Percentiles rank a stretch among this genome's conserved stretches.
These are phyloP conservation scores for Melospiza georgiana DNA, from an alignment of 2,113 vertebrate genomes.

Conservation along the genomic window DNA sequence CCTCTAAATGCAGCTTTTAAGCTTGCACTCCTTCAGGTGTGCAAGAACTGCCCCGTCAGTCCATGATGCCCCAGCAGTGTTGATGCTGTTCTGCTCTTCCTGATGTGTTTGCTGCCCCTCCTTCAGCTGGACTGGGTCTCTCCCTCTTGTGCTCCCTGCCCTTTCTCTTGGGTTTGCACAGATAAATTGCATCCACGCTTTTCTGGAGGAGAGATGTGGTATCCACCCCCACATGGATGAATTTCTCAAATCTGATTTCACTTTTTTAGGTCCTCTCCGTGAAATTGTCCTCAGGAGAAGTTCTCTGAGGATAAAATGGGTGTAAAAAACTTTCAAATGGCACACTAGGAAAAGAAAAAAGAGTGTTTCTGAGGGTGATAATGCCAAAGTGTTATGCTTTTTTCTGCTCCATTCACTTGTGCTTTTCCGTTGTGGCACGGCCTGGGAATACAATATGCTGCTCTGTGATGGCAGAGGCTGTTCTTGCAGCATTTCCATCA, in stretches of 20 bases:
- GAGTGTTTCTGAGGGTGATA: neutral
- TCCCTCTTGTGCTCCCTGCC: neutral
- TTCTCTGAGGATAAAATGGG: neutral
- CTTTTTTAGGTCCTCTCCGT: neutral
- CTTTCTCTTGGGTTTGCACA: neutral
- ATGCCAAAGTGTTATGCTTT: neutral
- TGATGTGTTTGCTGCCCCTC: neutral
- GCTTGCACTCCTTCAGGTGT: neutral
- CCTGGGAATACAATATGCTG: constrained; percentile 42
- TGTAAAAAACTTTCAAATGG: neutral
- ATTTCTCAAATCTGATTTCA: neutral
- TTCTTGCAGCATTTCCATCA: constrained; percentile 20
- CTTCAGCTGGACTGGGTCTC: neutral
- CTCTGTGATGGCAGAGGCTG: constrained; percentile 31
- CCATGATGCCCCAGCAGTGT: neutral
- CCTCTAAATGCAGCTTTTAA: neutral
- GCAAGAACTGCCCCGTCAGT: neutral
- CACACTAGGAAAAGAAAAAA: neutral
- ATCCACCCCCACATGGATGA: neutral
- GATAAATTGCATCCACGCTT: neutral
- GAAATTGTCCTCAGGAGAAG: neutral
- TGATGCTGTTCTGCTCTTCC: neutral
- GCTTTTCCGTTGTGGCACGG: neutral
- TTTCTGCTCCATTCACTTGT: constrained; percentile 12
- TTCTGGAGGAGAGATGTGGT: neutral